Percentiles rank a stretch among this genome's conserved stretches.
Conservation (phyloP, 2,888 invertebrate genomes). For the Trissolcus brochymenae region DNA sequence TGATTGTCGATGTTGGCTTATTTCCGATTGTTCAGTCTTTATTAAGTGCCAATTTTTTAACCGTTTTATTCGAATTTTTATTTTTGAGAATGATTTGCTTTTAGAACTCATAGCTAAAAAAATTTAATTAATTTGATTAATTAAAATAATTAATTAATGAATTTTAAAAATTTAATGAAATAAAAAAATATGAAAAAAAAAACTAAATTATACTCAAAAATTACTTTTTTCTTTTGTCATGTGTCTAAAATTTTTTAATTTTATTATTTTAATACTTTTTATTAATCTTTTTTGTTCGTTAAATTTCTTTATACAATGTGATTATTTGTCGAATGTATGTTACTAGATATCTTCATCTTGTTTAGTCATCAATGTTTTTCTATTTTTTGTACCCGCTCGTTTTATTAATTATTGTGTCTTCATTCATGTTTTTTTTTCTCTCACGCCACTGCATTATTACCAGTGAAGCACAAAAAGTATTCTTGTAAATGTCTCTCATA, state of each 20-base stretch:
- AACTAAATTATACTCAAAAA: too few relatives aligned
- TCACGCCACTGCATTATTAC: constrained; percentile 57
- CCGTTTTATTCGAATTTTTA: too few relatives aligned
- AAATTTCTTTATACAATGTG: neutral
- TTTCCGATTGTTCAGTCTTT: neutral
- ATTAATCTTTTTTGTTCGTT: neutral
- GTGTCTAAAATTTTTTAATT: neutral
- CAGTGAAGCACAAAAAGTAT: constrained; percentile 60
- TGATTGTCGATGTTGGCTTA: constrained; percentile 22
- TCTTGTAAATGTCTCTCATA: constrained; percentile 59
- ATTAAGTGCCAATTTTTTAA: neutral
- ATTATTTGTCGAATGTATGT: neutral
- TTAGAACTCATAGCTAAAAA: too few relatives aligned
- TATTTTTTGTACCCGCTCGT: constrained; percentile 48
- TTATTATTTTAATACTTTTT: neutral
- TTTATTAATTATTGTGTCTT: constrained; percentile 45
- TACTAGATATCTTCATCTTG: constrained; percentile 18
- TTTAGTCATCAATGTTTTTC: constrained; percentile 48
- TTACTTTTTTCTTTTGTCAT: too few relatives aligned
- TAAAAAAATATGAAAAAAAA: too few relatives aligned
- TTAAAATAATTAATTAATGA: too few relatives aligned
- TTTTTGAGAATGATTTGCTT: too few relatives aligned
- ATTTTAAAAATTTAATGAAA: too few relatives aligned
- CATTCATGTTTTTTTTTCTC: constrained; percentile 39
- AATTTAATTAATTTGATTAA: too few relatives aligned